These are phyloP conservation scores for Ceratoteleas bidentatus DNA, from an alignment of 1,140 invertebrate species.

Conservation along the genomic window DNA sequence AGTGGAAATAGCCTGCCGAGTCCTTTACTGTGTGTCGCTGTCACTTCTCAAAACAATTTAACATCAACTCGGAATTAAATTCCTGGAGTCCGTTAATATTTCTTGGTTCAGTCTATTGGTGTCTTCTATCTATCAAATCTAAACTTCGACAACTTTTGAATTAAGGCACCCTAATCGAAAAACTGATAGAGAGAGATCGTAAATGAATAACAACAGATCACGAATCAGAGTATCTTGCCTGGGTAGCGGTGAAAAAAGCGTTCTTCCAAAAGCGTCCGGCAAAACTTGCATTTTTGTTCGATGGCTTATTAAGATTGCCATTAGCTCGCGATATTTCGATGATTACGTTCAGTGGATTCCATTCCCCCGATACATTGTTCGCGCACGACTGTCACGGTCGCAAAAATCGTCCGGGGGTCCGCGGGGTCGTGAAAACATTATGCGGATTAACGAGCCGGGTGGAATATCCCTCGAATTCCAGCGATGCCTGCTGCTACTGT, in stretches of 20 bases:
- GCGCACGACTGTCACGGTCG: slow-evolving; percentile 31
- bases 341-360: slow-evolving; percentile 40
- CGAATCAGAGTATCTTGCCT: not conserved
- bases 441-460: slow-evolving; percentile 56
- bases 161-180: too few species aligned
- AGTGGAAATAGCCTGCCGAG: too few species aligned
- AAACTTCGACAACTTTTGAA: too few species aligned
- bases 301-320: slow-evolving; percentile 45
- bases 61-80: too few species aligned
- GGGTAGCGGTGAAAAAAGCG: not conserved
- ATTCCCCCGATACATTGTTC: slow-evolving; percentile 35
- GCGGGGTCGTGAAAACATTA: slow-evolving; percentile 54
- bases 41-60: too few species aligned
- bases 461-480: slow-evolving; percentile 61
- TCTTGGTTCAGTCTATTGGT: too few species aligned
- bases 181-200: too few species aligned
- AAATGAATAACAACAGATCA: slow-evolving; percentile 1
- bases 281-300: slow-evolving; percentile 27
- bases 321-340: slow-evolving; percentile 37
- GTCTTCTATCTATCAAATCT: too few species aligned
- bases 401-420: slow-evolving; percentile 45
- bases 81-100: too few species aligned
- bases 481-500: slow-evolving; percentile 65
- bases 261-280: slow-evolving; percentile 14
- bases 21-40: too few species aligned